Evolutionary conservation across 2,888 invertebrate species (phyloP), one percentile per base, ranked within the genome.

Genomic region (Drosophila mettleri): DNA sequence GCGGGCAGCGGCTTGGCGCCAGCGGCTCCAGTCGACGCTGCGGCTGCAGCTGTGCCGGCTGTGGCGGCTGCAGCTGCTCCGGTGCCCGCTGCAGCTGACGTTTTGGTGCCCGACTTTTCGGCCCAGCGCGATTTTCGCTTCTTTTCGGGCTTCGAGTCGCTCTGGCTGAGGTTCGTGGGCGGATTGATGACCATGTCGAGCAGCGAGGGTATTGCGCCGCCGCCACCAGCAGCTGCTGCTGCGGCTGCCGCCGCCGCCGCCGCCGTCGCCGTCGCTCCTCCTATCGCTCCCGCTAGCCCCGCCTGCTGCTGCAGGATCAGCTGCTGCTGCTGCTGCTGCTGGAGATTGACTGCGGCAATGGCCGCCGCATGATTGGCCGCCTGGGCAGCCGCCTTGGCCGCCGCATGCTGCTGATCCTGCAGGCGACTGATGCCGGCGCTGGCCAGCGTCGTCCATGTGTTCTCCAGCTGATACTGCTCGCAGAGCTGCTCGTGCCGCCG

Each of bases 401-500:
- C 57, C 14, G 68, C 60, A 29, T 69, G 55, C 51, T 67, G 74
- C 24, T 86, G 69, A 8, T 79, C 65, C 64, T 72, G 72, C 3
- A 69, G 63, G 16, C 79, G 57, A 69, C 76, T 59, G 38, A 74
- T 53, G 63, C 74, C 57, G 49, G 71, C 49, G 51, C 58, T 67
- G 63, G 76, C 71, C 52, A 79, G 14, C 20, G 85, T 68, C 20
- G 85, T 71, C 80, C 91, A 84, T 1, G 84, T 80, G 57, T 90
- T 92, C 33, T 92, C 91, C 33, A 91, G 78, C 18, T 92, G 91
- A 67, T 91, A 93, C 64, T 93, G 92, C 20, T 91, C 90, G 61
- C 93, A 92, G 24, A 94, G 87, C 67, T 92, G 92, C 46, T 92
- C 92, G 80, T 94, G 93, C 0, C 93, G 93, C 31, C 92, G 91